Evolutionary conservation across 2,797 vertebrate species (phyloP).

Genomic region (Cyclopterus lumpus): DNA sequence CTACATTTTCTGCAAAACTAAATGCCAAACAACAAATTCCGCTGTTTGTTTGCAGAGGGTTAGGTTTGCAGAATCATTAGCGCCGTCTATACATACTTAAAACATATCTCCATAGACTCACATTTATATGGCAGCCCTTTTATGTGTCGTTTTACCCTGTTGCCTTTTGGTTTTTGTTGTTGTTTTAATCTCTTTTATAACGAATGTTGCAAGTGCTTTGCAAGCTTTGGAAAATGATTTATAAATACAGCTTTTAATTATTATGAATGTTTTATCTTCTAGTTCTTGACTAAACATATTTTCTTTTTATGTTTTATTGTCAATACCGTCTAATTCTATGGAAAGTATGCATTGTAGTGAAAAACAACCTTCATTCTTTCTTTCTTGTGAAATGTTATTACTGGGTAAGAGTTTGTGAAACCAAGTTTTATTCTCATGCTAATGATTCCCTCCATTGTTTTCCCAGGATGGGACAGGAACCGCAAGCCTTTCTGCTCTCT

Average conservation of each 20-base stretch:
- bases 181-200: conserved; percentile 33
- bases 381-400: conserved; percentile 20
- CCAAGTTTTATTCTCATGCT: conserved; percentile 54
- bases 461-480: conserved; percentile 51
- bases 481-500: conserved; percentile 24
- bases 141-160: conserved; percentile 28
- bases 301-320: not conserved
- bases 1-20: conserved; percentile 44
- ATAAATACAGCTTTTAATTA: conserved; percentile 17
- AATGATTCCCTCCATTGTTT: conserved; percentile 58
- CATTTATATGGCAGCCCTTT: conserved; percentile 15
- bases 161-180: conserved; percentile 8
- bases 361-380: not conserved
- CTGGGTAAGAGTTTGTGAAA: not conserved
- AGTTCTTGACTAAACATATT: conserved; percentile 4
- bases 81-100: conserved; percentile 11
- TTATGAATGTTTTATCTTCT: not conserved
- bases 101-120: not conserved
- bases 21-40: conserved; percentile 31
- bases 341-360: not conserved
- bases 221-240: not conserved
- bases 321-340: not conserved
- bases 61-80: conserved; percentile 9
- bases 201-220: conserved; percentile 35
- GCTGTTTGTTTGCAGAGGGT: conserved; percentile 11